These are phyloP conservation scores for Muscicapa comitata DNA, from an alignment of 2,797 vertebrate genomes.

Conservation along the genomic window DNA sequence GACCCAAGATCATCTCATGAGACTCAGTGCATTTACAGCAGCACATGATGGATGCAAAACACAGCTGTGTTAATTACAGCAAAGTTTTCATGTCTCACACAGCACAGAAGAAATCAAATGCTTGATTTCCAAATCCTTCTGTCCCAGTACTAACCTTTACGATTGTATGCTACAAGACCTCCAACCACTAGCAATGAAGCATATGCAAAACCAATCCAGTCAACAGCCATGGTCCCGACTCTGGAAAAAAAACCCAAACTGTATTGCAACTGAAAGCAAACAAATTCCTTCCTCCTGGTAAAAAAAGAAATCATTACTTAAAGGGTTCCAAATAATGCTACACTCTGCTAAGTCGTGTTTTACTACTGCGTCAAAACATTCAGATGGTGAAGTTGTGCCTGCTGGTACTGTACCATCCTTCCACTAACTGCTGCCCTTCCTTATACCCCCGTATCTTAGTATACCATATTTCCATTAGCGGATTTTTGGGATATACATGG, in stretches of 20 bases:
- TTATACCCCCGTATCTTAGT: neutral
- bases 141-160: constrained; percentile 79
- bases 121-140: neutral
- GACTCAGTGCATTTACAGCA: neutral
- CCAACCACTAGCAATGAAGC: constrained; percentile 83
- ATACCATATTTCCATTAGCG: fast-evolving
- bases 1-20: neutral
- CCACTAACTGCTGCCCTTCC: neutral
- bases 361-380: neutral
- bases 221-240: constrained; percentile 75
- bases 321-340: neutral
- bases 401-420: neutral
- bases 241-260: neutral
- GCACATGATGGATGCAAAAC: neutral
- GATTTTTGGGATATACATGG: neutral
- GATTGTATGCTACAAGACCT: constrained; percentile 86
- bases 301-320: neutral
- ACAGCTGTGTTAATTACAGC: neutral
- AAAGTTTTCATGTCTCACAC: neutral
- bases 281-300: neutral
- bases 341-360: fast-evolving
- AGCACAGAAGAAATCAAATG: neutral
- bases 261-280: neutral
- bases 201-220: constrained; percentile 90
- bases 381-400: neutral